phyloP scores from a whole-genome alignment of 2,113 vertebrate species.

The Seriola rivoliana region DNA sequence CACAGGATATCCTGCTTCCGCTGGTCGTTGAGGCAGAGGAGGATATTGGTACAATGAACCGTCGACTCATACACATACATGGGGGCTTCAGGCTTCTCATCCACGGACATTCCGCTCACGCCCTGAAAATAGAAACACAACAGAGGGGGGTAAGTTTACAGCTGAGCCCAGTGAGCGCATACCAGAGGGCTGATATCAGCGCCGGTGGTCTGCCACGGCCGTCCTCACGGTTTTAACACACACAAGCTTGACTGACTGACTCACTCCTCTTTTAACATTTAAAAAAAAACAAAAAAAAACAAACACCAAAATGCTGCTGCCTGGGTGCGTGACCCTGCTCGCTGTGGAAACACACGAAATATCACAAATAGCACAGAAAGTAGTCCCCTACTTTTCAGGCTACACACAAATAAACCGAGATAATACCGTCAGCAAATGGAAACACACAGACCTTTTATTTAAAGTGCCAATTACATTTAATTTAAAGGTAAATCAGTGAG shows the following conservation, averaged over 20 bases:
- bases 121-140: slow-evolving; percentile 89
- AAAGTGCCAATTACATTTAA: not conserved
- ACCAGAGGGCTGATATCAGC: slow-evolving; percentile 72
- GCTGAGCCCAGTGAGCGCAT: slow-evolving; percentile 55
- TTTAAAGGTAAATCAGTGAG: not conserved
- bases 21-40: slow-evolving; percentile 99
- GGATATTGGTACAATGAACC: slow-evolving; percentile 99
- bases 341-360: not conserved
- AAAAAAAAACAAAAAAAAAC: slow-evolving; percentile 11
- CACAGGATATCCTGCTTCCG: slow-evolving; percentile 99
- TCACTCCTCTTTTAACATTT: slow-evolving; percentile 11
- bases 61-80: slow-evolving; percentile 99
- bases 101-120: slow-evolving; percentile 99
- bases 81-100: slow-evolving; percentile 99
- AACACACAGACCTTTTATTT: not conserved
- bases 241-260: slow-evolving; percentile 37
- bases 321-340: not conserved
- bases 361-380: not conserved
- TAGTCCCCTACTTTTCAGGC: not conserved
- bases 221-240: slow-evolving; percentile 61
- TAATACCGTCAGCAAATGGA: not conserved
- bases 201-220: slow-evolving; percentile 42
- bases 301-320: not conserved
- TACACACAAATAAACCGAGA: not conserved
- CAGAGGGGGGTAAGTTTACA: slow-evolving; percentile 72